Conservation (phyloP, 2,797 vertebrate genomes). For the Danio tinwini region DNA sequence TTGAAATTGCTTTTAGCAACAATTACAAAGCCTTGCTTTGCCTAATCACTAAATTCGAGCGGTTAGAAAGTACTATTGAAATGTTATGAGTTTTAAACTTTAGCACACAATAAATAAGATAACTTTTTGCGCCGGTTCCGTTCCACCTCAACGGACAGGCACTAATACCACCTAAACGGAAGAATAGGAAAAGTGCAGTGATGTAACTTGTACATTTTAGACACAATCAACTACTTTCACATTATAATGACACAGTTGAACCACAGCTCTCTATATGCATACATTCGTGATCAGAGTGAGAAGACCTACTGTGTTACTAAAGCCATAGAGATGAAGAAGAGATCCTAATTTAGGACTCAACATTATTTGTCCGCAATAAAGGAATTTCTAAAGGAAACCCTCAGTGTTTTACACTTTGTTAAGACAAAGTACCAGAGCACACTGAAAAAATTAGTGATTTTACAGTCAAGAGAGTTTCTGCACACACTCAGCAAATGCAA, state of each 20-base stretch:
- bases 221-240: slow-evolving; percentile 41
- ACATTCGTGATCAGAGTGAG: slow-evolving; percentile 60
- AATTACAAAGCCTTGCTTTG: not conserved
- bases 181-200: slow-evolving; percentile 35
- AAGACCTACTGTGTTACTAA: slow-evolving; percentile 32
- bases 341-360: slow-evolving; percentile 38
- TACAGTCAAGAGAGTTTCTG: not conserved
- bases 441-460: not conserved
- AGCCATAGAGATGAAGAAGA: slow-evolving; percentile 9
- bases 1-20: not conserved
- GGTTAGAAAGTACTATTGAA: slow-evolving; percentile 26
- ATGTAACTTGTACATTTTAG: not conserved
- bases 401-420: slow-evolving; percentile 29
- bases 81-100: slow-evolving; percentile 28
- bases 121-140: not conserved
- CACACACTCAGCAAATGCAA: slow-evolving; percentile 17
- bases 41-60: slow-evolving; percentile 11
- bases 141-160: slow-evolving; percentile 3
- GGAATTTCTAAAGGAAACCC: slow-evolving; percentile 10
- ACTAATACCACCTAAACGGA: slow-evolving; percentile 1
- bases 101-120: slow-evolving; percentile 37
- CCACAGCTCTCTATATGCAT: slow-evolving; percentile 44
- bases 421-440: slow-evolving; percentile 32
- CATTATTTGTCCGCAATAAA: slow-evolving; percentile 1
- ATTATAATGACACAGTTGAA: slow-evolving; percentile 36